phyloP scores from a whole-genome alignment of 2,113 vertebrate species.

The Megaleporinus macrocephalus region DNA sequence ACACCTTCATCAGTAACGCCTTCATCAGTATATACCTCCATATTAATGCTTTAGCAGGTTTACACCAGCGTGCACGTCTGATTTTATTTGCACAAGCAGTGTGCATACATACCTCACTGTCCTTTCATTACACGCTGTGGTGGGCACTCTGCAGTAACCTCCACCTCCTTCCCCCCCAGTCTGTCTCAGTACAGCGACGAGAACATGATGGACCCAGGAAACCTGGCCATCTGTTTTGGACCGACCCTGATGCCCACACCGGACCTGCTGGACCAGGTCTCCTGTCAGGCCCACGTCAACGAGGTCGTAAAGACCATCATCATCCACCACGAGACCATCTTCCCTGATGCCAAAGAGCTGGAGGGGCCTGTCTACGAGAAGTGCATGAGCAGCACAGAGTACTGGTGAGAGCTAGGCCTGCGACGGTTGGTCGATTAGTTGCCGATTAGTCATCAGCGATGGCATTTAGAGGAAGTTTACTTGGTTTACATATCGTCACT shows the following conservation, averaged over 20 bases:
- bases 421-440: not conserved
- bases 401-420: conserved; percentile 90
- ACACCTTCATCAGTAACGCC: too few species aligned
- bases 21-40: not conserved
- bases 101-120: not conserved
- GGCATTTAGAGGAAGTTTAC: too few species aligned
- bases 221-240: conserved; percentile 97
- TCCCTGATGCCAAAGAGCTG: conserved; percentile 94
- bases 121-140: not conserved
- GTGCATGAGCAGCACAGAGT: conserved; percentile 97
- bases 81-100: not conserved
- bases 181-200: conserved; percentile 98
- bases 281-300: conserved; percentile 96
- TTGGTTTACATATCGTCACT: too few species aligned
- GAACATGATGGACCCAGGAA: conserved; percentile 99
- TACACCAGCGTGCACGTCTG: not conserved
- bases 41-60: not conserved
- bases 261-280: conserved; percentile 95
- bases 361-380: conserved; percentile 97
- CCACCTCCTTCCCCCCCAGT: conserved; percentile 66
- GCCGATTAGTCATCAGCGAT: too few species aligned
- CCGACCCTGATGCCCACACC: conserved; percentile 97
- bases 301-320: conserved; percentile 98
- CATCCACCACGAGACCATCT: conserved; percentile 95
- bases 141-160: conserved; percentile 1